phyloP scores from a whole-genome alignment of 2,888 invertebrate species.

The Frankliniella fusca region DNA sequence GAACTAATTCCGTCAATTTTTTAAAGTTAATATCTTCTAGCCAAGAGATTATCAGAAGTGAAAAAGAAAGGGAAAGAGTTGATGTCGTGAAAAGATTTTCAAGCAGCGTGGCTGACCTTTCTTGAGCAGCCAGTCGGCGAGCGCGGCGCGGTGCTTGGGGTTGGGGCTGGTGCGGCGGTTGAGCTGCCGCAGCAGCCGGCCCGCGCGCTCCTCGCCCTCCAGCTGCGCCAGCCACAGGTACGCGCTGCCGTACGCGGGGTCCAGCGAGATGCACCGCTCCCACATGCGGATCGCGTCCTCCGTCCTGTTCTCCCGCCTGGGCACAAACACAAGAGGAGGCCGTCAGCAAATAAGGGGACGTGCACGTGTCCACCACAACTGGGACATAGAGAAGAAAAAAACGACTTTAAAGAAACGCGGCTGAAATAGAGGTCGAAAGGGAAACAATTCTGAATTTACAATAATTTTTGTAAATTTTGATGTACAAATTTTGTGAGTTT shows the following conservation, averaged over 20 bases:
- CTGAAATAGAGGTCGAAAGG: too few species aligned
- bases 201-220: slow-evolving; percentile 48
- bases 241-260: slow-evolving; percentile 65
- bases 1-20: too few species aligned
- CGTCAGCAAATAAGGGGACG: too few species aligned
- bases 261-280: slow-evolving; percentile 62
- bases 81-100: too few species aligned
- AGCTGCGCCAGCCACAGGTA: slow-evolving; percentile 63
- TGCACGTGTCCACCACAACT: too few species aligned
- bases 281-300: slow-evolving; percentile 63
- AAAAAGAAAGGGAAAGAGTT: too few species aligned
- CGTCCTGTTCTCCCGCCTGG: slow-evolving; percentile 63
- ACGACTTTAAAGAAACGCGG: too few species aligned
- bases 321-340: slow-evolving; percentile 7
- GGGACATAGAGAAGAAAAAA: too few species aligned
- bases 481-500: too few species aligned
- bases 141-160: slow-evolving; percentile 65
- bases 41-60: too few species aligned
- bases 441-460: neutral
- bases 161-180: slow-evolving; percentile 63
- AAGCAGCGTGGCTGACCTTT: too few species aligned
- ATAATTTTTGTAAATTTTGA: neutral
- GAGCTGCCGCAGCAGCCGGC: slow-evolving; percentile 57
- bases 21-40: too few species aligned
- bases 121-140: slow-evolving; percentile 66